Evolutionary conservation across 1,140 invertebrate species (phyloP), one percentile per base, ranked within the genome.

Genomic region (Trissolcus basalis): DNA sequence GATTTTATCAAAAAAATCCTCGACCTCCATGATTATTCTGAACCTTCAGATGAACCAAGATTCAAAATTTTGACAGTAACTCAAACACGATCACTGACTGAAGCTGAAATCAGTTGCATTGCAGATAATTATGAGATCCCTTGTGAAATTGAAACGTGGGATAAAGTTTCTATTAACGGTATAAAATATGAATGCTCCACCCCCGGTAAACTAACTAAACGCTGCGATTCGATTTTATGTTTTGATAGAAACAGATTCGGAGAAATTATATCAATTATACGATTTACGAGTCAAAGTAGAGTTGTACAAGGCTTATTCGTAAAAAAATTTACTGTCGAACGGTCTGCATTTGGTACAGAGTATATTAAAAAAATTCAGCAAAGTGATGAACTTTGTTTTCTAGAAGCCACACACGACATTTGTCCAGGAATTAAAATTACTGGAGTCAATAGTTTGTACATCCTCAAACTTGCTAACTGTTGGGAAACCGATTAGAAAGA

Each of bases 1-100:
- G 12, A 44, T 36, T 63, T 53, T 4, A 63, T 63, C 1, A 36
- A 19, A 12, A 16, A 15, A 12, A 53, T 63, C 27, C 10, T 63
- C 0, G 0, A 43, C n/a, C 1, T 56, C 33, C 49, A 19, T 14
- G 48, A 53, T 45, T 53, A 33, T 12, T 1, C 19, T 14, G 19
- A 7, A 35, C 19, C 59, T 11, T 4, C 27, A 7, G 39, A 63
- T 0, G 9, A 13, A 44, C 5, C n/a, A n/a, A 33, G 48, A 15
- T 61, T 61, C 19, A 60, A 41, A 11, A 6, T 13, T 9, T 39
- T 49, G 0, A 7, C 0, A 7, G 6, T 1, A 36, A n/a, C 8
- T 12, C 4, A 36, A 19, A 36, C 1, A 35, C 19, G 55, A 16
- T 14, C 12, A 8, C 8, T 44, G 8, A 44, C 43, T 13, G 43